Conservation (phyloP, 2,797 vertebrate species). For the Phalloptychus januarius region DNA sequence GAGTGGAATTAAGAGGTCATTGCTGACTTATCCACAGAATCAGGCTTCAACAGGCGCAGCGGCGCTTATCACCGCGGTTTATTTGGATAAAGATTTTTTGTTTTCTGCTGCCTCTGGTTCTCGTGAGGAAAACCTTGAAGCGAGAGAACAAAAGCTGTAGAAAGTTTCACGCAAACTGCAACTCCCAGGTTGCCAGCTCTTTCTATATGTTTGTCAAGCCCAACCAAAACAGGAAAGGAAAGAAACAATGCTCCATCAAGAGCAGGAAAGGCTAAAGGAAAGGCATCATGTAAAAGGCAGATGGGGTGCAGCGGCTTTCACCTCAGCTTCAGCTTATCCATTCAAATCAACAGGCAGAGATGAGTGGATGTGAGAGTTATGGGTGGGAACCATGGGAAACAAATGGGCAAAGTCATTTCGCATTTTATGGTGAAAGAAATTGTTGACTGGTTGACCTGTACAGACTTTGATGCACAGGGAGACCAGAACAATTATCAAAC, state of each 20-base stretch:
- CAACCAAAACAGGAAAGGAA: conserved; percentile 59
- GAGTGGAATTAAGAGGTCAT: conserved; percentile 30
- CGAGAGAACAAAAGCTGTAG: background rate
- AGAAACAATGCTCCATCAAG: conserved; percentile 54
- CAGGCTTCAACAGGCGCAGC: conserved; percentile 12
- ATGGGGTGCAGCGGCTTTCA: conserved; percentile 45
- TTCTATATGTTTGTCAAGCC: conserved; percentile 23
- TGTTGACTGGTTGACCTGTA: background rate
- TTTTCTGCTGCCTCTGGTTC: background rate
- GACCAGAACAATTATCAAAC: background rate
- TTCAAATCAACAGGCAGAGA: conserved; percentile 9
- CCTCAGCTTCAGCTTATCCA: conserved; percentile 16
- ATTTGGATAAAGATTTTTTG: conserved; percentile 14
- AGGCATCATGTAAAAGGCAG: conserved; percentile 35
- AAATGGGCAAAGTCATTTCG: conserved; percentile 6
- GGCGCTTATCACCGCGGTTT: conserved; percentile 24
- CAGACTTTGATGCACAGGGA: background rate
- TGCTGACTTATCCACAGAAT: conserved; percentile 16
- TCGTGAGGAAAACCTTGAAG: background rate
- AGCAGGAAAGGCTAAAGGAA: conserved; percentile 52
- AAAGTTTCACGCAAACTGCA: conserved; percentile 5
- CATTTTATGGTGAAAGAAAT: background rate
- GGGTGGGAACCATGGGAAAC: background rate
- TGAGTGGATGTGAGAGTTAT: background rate
- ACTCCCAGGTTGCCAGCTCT: conserved; percentile 34